phyloP scores from a whole-genome alignment of 2,888 invertebrate genomes.

The Amiota minor region DNA sequence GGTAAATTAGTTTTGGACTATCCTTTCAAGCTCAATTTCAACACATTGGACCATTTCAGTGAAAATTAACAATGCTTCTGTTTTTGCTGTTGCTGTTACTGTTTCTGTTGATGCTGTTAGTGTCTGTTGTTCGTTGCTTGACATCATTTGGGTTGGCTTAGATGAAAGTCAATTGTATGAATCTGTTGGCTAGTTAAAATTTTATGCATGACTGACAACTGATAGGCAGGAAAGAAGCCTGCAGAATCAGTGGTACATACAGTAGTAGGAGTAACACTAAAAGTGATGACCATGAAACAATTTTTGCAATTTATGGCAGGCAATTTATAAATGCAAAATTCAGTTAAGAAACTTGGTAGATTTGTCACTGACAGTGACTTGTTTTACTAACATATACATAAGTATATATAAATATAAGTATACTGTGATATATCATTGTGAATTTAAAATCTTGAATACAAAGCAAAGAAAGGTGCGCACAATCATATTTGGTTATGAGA shows the following conservation, averaged over 20 bases:
- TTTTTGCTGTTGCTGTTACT: too few species aligned
- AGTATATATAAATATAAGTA: too few species aligned
- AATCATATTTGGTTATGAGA: conserved; percentile 23
- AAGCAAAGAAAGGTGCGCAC: conserved; percentile 50
- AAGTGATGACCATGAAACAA: conserved; percentile 19
- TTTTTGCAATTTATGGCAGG: conserved; percentile 53
- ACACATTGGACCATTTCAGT: too few species aligned
- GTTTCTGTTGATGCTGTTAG: too few species aligned
- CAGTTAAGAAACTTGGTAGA: conserved; percentile 25
- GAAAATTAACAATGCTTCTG: too few species aligned
- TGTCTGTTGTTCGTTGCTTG: conserved; percentile 8
- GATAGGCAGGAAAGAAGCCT: conserved; percentile 50
- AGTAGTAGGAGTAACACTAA: background rate
- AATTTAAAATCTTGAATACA: background rate
- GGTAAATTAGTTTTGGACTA: too few species aligned
- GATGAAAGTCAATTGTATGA: background rate
- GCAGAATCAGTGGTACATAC: background rate
- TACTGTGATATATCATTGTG: background rate
- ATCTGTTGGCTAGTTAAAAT: conserved; percentile 7
- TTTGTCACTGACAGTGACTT: conserved; percentile 46
- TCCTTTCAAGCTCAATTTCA: too few species aligned
- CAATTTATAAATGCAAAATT: conserved; percentile 52
- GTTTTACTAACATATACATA: too few species aligned
- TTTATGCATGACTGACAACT: conserved; percentile 51
- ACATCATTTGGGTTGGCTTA: conserved; percentile 61